phyloP scores from a whole-genome alignment of 1,140 invertebrate species.

The Penaeus indicus region DNA sequence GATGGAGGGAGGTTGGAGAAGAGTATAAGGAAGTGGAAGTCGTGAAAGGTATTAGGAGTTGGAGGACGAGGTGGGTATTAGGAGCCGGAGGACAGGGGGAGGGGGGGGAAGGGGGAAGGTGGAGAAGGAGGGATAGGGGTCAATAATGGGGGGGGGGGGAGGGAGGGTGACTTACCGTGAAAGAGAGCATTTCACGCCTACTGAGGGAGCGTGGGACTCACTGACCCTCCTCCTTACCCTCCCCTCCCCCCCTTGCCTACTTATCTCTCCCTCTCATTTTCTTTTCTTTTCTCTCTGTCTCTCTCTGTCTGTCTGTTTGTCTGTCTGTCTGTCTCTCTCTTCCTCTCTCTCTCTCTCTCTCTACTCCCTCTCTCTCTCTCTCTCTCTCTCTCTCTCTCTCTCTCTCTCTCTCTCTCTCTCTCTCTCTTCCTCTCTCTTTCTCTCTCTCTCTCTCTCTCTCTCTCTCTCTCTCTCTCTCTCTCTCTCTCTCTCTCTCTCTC shows the following conservation, averaged over 20 bases:
- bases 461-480: constrained; percentile 18
- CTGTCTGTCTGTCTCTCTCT: background rate
- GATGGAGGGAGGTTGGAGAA: background rate
- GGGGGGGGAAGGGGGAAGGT: background rate
- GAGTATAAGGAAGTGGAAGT: background rate
- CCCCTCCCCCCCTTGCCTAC: background rate
- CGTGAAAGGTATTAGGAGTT: background rate
- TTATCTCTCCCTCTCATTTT: background rate
- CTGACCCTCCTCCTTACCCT: background rate
- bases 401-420: background rate
- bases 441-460: background rate
- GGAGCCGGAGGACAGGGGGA: no score
- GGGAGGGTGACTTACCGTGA: no score
- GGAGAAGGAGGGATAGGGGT: background rate
- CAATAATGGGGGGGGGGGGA: background rate
- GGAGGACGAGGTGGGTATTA: background rate
- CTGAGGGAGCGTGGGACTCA: background rate
- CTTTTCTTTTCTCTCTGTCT: background rate
- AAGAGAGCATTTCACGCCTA: no score
- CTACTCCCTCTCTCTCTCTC: background rate
- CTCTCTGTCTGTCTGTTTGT: background rate
- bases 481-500: background rate
- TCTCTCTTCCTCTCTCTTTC: background rate
- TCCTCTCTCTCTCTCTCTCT: background rate
- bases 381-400: background rate